Evolutionary conservation across 2,888 invertebrate genomes (phyloP).

Genomic region (Eurois occulta): DNA sequence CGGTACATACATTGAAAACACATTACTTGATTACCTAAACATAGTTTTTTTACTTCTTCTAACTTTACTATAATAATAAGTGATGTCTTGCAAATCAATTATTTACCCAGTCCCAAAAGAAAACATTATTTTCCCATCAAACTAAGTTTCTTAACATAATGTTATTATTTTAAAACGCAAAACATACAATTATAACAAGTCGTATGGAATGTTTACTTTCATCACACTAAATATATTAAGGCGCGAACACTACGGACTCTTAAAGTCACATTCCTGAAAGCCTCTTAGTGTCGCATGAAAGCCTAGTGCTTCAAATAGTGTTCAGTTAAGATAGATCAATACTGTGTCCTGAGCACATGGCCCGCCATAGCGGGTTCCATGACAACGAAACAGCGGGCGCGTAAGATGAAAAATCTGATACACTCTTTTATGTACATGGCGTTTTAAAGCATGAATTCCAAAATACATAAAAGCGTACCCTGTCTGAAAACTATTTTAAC

Average conservation of each 20-base stretch:
- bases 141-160: too few species aligned
- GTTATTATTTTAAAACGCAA: not conserved
- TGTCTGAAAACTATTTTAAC: not conserved
- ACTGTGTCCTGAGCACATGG: not conserved
- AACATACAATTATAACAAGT: not conserved
- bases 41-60: not conserved
- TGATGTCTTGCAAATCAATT: not conserved
- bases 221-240: not conserved
- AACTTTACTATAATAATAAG: not conserved
- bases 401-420: too few species aligned
- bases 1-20: not conserved
- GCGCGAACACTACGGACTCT: not conserved
- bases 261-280: not conserved
- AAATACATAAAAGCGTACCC: not conserved
- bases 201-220: not conserved
- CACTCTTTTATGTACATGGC: too few species aligned
- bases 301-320: conserved; percentile 22
- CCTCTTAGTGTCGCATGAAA: not conserved
- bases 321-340: conserved; percentile 6
- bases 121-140: too few species aligned
- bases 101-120: not conserved
- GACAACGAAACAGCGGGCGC: not conserved
- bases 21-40: not conserved
- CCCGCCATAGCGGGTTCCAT: not conserved
- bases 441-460: not conserved